Conservation (phyloP, 2,888 invertebrate species). For the Trichogramma evanescens region DNA sequence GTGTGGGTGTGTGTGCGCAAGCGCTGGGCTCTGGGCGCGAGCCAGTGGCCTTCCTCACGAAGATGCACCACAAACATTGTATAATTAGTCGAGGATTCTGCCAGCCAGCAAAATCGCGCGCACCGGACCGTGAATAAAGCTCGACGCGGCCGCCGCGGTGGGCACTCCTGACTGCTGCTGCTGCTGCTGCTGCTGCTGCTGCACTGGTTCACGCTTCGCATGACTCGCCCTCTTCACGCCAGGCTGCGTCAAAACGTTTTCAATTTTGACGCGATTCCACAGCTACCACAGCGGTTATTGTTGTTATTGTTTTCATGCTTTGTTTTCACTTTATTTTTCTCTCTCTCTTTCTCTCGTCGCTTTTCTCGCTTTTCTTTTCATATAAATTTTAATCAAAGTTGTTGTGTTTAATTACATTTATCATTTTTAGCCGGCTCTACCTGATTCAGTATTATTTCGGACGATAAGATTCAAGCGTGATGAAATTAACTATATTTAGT, state of each 20-base stretch:
- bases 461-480: too few relatives aligned
- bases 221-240: slow-evolving; percentile 21
- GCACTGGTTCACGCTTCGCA: slow-evolving; percentile 22
- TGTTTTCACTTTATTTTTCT: neutral
- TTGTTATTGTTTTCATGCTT: neutral
- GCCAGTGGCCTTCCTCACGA: neutral
- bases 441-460: too few relatives aligned
- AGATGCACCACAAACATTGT: slow-evolving; percentile 34
- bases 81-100: slow-evolving; percentile 40
- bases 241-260: slow-evolving; percentile 29
- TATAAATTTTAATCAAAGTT: neutral
- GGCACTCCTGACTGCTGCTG: neutral
- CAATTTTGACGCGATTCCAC: slow-evolving; percentile 4
- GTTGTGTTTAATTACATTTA: too few relatives aligned
- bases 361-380: neutral
- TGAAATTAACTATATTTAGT: too few relatives aligned
- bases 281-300: neutral
- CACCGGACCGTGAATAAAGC: slow-evolving; percentile 33
- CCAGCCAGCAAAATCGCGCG: slow-evolving; percentile 32
- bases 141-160: neutral
- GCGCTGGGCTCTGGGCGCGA: too few relatives aligned
- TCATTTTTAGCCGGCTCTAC: too few relatives aligned
- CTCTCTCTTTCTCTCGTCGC: neutral
- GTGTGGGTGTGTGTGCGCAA: too few relatives aligned
- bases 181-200: neutral